Base-by-base conservation (phyloP, 2,797 vertebrate species). In the Falco novaeseelandiae region DNA sequence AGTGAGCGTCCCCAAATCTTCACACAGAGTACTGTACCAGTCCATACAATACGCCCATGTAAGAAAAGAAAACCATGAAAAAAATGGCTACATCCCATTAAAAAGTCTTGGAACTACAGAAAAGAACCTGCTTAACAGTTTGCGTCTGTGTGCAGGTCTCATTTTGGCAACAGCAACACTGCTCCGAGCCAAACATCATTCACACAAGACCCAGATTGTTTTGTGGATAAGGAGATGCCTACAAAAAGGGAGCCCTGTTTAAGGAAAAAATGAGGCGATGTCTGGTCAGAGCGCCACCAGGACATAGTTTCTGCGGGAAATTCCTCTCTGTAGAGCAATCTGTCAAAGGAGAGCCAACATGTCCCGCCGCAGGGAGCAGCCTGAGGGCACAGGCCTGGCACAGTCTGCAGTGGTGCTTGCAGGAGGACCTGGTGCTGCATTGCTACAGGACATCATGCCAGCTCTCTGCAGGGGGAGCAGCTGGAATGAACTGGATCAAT, bases 391-490 rank as follows among this genome's bases (percentile, higher is more conserved):
- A 3, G 58, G 40, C 34, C 54, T 29, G 74, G 85, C 59, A 57
- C 16, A 2, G 70, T 14, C 85, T 51, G 88, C 94, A 14, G 73
- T 2, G 38, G 20, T 46, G 72, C 79, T 51, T 6, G 23, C 76
- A 34, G 82, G 40, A 19, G 57, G 52, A 11, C 40, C 91, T 3
- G 19, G 54, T 49, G 72, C 71, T 70, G 93, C 91, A 77, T 74
- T 87, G 93, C 88, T 93, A 34, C 91, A 62, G 82, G 61, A 55
- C 9, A 2, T 6, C 4, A 12, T 5, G 92, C 88, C 95, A 94
- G 82, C 88, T 62, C 87, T 89, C 93, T 69, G 92, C 93, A 88
- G 93, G 71, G 84, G 84, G n/a, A 91, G 90, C 63, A 32, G 71
- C 87, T 72, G 83, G 76, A 58, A n/a, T 1, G 52, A 67, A 46